phyloP scores from a whole-genome alignment of 1,140 invertebrate genomes.

The Drosophila punjabiensis region DNA sequence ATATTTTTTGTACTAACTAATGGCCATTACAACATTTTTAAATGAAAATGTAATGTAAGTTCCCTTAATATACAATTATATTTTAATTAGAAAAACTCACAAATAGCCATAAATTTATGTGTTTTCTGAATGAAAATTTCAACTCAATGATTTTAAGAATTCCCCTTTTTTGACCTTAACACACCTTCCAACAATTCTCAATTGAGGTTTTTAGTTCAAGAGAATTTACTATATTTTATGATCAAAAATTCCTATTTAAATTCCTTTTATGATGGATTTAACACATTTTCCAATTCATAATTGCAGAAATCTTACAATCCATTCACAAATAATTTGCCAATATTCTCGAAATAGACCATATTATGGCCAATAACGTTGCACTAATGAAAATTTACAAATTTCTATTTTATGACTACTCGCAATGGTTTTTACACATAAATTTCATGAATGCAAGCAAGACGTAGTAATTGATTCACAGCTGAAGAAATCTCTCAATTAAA shows the following conservation, averaged over 20 bases:
- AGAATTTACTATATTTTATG: not conserved
- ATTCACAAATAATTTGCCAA: slow-evolving; percentile 2
- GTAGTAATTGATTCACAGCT: slow-evolving; percentile 20
- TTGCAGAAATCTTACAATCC: slow-evolving; percentile 1
- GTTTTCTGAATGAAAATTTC: not conserved
- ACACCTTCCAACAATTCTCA: not conserved
- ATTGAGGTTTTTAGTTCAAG: not conserved
- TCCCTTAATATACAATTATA: not conserved
- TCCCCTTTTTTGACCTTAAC: not conserved
- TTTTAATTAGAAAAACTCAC: not conserved
- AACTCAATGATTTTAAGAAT: not conserved
- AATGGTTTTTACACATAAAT: slow-evolving; percentile 12
- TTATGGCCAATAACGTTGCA: not conserved
- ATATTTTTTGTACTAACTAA: not conserved
- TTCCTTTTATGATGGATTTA: not conserved
- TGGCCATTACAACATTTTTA: too few species aligned
- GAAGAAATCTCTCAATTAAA: slow-evolving; percentile 29
- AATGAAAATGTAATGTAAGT: not conserved
- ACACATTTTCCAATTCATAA: slow-evolving; percentile 5
- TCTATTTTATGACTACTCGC: not conserved
- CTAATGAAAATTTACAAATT: not conserved
- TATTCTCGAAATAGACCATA: slow-evolving; percentile 1
- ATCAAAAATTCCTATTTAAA: not conserved
- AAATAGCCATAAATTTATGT: not conserved
- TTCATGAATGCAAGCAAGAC: not conserved